Evolutionary conservation across 2,113 vertebrate species (phyloP), one percentile per base, ranked within the genome.

Genomic region (Pteruthius melanotis): DNA sequence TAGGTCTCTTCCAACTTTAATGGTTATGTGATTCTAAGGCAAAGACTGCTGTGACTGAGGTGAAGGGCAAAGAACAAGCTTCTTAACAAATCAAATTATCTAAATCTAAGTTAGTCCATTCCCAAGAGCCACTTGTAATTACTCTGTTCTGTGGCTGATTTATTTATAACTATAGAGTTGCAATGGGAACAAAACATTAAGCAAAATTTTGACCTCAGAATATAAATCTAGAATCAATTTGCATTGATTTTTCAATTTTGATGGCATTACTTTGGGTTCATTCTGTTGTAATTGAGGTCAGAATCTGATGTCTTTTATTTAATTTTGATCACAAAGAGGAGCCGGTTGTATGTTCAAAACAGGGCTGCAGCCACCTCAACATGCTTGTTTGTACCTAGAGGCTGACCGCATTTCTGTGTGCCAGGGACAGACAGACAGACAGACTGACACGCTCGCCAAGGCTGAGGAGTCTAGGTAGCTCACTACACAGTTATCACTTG

Each of bases 101-200:
- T 95, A 94, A 93, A 82, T 83, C 74, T 91, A 93, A 89, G 83
- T 79, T 75, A 53, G 14, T 65, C 22, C 4, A 6, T 50, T 92
- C 28, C 27, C 90, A 87, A 53, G 56, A 69, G 87, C 37, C 54
- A n/a, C 19, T 84, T 6, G 1, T 64, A 78, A 82, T 76, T 26
- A 65, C 37, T 71, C 16, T 31, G 6, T 66, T 94, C 74, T 30
- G 9, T 45, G 21, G 28, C n/a, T 75, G 70, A n/a, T 77, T 93
- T 95, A 75, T 76, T 90, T 93, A 56, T 94, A 83, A 50, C 45
- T 54, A 33, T 63, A 89, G 72, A 87, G 40, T 72, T 95, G 74
- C 72, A 92, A 44, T 63, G 60, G 71, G 91, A 94, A 90, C 70
- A 95, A 93, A 97, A 88, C 78, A 72, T 53, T 90, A 77, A 66